phyloP scores from a whole-genome alignment of 2,113 vertebrate genomes.

The Pseudorectes ferrugineus region DNA sequence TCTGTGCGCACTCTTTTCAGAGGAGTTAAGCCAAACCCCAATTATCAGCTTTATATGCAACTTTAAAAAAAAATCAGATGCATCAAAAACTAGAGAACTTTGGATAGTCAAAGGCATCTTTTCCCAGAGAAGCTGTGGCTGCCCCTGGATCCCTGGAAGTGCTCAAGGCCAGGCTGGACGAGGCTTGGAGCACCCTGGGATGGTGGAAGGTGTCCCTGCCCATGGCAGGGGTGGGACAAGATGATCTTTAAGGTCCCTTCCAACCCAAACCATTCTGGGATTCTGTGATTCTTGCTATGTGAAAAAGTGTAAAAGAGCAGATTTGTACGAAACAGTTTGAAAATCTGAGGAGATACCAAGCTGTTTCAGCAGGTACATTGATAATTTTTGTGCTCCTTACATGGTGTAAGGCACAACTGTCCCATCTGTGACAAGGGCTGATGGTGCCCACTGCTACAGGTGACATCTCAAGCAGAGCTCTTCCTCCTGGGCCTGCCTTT shows the following conservation, averaged over 20 bases:
- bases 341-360: background rate
- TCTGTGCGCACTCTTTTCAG: background rate
- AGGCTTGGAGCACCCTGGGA: background rate
- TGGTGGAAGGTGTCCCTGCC: fast-evolving
- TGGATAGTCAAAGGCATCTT: background rate
- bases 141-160: background rate
- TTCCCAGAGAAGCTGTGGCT: background rate
- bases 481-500: background rate
- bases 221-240: no score
- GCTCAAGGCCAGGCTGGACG: fast-evolving
- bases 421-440: fast-evolving
- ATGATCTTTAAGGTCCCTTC: background rate
- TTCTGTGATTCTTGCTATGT: background rate
- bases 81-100: background rate
- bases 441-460: background rate
- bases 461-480: background rate
- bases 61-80: background rate
- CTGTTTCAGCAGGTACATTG: background rate
- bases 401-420: fast-evolving
- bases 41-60: background rate
- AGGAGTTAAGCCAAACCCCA: background rate
- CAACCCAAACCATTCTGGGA: background rate
- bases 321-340: background rate
- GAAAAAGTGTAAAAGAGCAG: background rate
- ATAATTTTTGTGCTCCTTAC: background rate